These are phyloP conservation scores for Drosophila diplacantha DNA, from an alignment of 2,888 invertebrate genomes.

Conservation along the genomic window DNA sequence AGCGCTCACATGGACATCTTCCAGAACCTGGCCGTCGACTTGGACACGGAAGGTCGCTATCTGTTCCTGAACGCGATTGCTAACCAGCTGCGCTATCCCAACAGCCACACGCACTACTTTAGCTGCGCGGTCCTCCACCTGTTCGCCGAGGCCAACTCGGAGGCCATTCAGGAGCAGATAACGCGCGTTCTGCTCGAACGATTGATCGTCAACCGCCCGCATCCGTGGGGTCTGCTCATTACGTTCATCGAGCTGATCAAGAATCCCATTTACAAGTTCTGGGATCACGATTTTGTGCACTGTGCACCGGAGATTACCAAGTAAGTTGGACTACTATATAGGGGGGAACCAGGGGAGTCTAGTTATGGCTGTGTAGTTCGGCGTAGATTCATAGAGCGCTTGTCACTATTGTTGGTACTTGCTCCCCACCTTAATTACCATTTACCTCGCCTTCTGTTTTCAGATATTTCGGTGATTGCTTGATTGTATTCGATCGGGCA, in stretches of 20 bases:
- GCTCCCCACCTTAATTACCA: neutral
- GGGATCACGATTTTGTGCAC: constrained; percentile 99
- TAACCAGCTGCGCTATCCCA: constrained; percentile 98
- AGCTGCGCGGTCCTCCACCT: constrained; percentile 97
- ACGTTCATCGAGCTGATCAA: constrained; percentile 99
- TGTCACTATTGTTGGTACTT: neutral
- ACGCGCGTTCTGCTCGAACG: constrained; percentile 97
- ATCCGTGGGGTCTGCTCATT: constrained; percentile 99
- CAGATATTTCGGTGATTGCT: constrained; percentile 67
- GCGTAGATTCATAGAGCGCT: constrained; percentile 13
- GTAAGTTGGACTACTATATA: constrained; percentile 80
- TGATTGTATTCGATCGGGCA: constrained; percentile 53
- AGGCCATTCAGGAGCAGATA: constrained; percentile 99
- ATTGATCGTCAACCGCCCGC: constrained; percentile 98
- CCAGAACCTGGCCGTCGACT: constrained; percentile 98
- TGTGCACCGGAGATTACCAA: constrained; percentile 99
- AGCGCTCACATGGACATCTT: constrained; percentile 99
- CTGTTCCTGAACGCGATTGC: constrained; percentile 98
- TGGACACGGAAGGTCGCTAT: constrained; percentile 97
- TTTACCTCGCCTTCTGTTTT: constrained; percentile 39
- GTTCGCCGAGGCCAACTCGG: constrained; percentile 97
- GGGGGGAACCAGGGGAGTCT: neutral
- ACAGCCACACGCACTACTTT: constrained; percentile 99
- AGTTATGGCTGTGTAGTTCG: neutral
- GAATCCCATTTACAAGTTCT: constrained; percentile 98